Conservation (phyloP, 2,888 invertebrate genomes). For the Mesorhabditis spiculigera region DNA sequence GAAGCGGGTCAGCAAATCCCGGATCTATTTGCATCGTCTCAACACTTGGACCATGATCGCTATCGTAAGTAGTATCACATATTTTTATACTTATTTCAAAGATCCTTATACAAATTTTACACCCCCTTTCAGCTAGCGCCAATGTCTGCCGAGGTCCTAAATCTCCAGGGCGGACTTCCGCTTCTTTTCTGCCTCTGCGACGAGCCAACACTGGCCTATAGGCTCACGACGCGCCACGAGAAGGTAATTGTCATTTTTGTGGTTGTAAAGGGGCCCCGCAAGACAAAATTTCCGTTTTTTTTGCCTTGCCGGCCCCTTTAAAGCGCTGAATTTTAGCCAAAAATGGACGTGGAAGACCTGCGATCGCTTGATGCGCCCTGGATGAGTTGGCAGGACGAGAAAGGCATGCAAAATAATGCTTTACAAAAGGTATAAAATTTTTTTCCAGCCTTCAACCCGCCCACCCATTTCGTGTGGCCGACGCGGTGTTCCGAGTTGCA, state of each 20-base stretch:
- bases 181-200: conserved; percentile 11
- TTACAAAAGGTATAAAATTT: background rate
- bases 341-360: conserved; percentile 1
- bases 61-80: background rate
- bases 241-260: background rate
- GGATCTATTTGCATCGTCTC: background rate
- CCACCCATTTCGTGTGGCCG: background rate
- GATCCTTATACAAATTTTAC: background rate
- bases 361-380: background rate
- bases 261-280: too few species aligned
- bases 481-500: conserved; percentile 2
- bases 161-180: conserved; percentile 10
- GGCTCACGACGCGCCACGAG: background rate
- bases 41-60: background rate
- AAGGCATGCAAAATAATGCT: too few species aligned
- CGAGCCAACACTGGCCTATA: conserved; percentile 8
- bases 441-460: conserved; percentile 1
- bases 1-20: background rate
- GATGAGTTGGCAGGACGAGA: background rate
- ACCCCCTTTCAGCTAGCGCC: background rate
- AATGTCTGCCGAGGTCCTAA: background rate
- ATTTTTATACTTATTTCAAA: background rate
- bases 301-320: too few species aligned
- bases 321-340: background rate
- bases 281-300: too few species aligned